These are phyloP conservation scores for Paedocypris sp. DNA, from an alignment of 2,113 vertebrate genomes.

Conservation along the genomic window DNA sequence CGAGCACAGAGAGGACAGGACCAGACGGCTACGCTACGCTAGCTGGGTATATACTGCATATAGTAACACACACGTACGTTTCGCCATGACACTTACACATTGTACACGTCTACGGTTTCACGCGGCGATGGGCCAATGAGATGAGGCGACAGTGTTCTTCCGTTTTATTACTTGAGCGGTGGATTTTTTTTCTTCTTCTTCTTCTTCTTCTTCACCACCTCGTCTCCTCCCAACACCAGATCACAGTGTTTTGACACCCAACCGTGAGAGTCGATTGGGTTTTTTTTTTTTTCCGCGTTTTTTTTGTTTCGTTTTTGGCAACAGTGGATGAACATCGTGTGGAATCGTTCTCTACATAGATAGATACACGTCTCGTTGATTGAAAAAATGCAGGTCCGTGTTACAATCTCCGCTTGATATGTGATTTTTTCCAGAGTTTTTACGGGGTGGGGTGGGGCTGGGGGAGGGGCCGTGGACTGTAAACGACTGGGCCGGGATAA, in stretches of 20 bases:
- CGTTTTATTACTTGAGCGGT: slow-evolving; percentile 57
- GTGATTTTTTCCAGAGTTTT: slow-evolving; percentile 64
- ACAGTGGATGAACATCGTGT: slow-evolving; percentile 66
- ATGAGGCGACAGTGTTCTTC: slow-evolving; percentile 81
- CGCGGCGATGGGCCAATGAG: slow-evolving; percentile 85
- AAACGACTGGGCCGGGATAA: slow-evolving; percentile 5
- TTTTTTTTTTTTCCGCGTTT: too few species aligned
- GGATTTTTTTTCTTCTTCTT: slow-evolving; percentile 44
- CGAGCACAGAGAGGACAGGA: slow-evolving; percentile 99
- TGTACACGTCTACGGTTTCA: slow-evolving; percentile 90
- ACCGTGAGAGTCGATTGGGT: slow-evolving; percentile 67
- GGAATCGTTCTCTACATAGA: too few species aligned
- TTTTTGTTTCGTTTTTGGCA: slow-evolving; percentile 84
- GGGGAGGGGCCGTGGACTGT: too few species aligned
- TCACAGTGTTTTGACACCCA: slow-evolving; percentile 89
- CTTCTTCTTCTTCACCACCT: too few species aligned
- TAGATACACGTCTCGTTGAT: slow-evolving; percentile 63
- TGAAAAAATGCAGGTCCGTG: slow-evolving; percentile 76
- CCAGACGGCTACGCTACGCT: slow-evolving; percentile 97
- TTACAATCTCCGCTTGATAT: slow-evolving; percentile 89
- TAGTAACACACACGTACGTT: slow-evolving; percentile 99
- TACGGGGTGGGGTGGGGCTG: slow-evolving; percentile 54
- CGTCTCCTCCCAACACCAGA: slow-evolving; percentile 51
- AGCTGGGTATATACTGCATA: slow-evolving; percentile 99
- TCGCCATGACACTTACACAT: slow-evolving; percentile 97